Base-by-base conservation (phyloP, 53 echinoderm and acorn worm genomes). In the Mesocentrotus franciscanus region DNA sequence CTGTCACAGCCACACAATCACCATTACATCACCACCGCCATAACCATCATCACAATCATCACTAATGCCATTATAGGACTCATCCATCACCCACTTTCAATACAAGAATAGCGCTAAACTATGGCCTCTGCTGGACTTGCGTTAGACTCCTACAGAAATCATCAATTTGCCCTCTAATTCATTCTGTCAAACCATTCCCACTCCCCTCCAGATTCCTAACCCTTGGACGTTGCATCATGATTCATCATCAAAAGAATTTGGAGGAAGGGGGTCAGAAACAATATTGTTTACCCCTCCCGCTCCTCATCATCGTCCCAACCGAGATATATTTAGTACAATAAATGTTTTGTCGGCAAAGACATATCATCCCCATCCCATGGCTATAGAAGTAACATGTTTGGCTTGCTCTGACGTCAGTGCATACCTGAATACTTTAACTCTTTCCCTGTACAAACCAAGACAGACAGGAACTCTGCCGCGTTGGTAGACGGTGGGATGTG, bases 311-410 rank as follows among this genome's bases (percentile, higher is more conserved):
- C 85, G 15, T 29, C 30, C 60, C 60, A 59, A 57, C 60, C 32
- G 26, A 59, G 70, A 5, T 91, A 66, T 91, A 62, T 91, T 91
- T 62, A 91, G 62, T 91, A 70, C 64, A 57, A 66, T 91, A 62
- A 91, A 91, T 91, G 91, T 70, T 70, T 91, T 91, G 91, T 64
- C 36, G 62, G 20, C 18, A 91, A 59, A 91, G 87, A 87, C 87
- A 58, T 87, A 58, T 58, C 87, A 58, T 87, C 87, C 87, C 11
- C 26, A 58, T 87, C 87, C 58, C n/a, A 87, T 58, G 87, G 87
- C 58, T 87, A 57, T 87, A 87, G 57, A 87, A 58, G 87, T 87
- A 87, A 87, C 87, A 29, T 87, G 87, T 87, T 87, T 12, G 58
- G 27, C 22, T 84, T 34, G 18, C 91, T 39, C 90, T 91, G 91